These are phyloP conservation scores for Tragelaphus oryx DNA, from an alignment of 2,797 vertebrate species.

Conservation along the genomic window DNA sequence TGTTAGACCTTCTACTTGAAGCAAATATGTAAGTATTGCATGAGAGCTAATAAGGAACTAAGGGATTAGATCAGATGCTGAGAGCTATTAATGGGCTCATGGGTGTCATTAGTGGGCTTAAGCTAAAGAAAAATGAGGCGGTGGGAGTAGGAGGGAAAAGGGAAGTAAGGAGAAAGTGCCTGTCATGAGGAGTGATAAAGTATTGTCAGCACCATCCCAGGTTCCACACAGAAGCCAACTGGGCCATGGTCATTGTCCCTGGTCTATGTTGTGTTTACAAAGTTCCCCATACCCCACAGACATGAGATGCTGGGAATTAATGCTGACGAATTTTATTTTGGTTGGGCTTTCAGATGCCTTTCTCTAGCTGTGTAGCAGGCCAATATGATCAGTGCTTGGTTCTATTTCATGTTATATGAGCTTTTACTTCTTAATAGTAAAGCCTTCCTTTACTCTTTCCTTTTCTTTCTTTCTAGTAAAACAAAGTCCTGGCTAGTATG, in stretches of 20 bases:
- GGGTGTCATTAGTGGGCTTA: background rate
- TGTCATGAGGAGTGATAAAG: background rate
- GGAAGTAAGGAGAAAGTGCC: background rate
- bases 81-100: background rate
- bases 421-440: background rate
- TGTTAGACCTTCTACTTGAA: conserved; percentile 95
- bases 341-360: background rate
- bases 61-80: background rate
- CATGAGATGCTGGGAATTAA: background rate
- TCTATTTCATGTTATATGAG: background rate
- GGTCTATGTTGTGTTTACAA: background rate
- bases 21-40: conserved; percentile 92
- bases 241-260: background rate
- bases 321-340: background rate
- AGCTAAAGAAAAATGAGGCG: background rate
- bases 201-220: background rate
- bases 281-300: background rate
- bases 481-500: background rate
- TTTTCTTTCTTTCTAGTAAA: background rate
- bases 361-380: background rate
- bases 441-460: background rate
- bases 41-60: background rate
- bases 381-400: background rate
- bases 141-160: background rate
- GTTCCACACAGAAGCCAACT: background rate